Base-by-base conservation (phyloP, 2,797 vertebrate species). In the Ptychobarbus kaznakovi region DNA sequence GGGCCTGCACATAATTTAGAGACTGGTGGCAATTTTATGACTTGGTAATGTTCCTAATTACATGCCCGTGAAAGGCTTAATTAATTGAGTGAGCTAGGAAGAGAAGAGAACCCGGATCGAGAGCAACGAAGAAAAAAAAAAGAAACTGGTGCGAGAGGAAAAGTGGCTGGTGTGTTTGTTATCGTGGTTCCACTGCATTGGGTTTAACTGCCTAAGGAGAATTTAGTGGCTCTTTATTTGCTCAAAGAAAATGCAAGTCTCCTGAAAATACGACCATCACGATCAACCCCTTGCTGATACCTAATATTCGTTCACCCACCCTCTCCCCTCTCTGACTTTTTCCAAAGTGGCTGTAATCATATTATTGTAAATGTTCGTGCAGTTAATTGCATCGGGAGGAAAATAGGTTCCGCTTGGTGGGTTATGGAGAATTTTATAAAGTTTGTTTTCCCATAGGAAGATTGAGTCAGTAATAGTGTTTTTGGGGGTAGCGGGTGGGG, bases 31-130 rank as follows among this genome's bases (percentile, higher is more conserved):
- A 99, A 98, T 97, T 98, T 99, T 98, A 99, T 97, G 97, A 98
- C 97, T 98, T 96, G 96, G 96, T 99, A 98, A 99, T 99, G 97
- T 98, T 97, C 96, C 96, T 98, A 98, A 99, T 99, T 99, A 99
- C 97, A 99, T 98, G 97, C 96, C 97, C 95, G 96, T 99, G 97
- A 98, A 99, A 98, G 97, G 96, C 97, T 98, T 99, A 98, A 98
- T 97, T 99, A 98, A 98, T 98, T 97, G 97, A 96, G 96, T 95
- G 96, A 96, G 95, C 96, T 95, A 95, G 95, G 95, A 96, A 96
- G 95, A 96, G 95, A 95, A 95, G 93, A 94, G 95, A 89, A 88
- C 84, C 69, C 28, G 75, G 86, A 88, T 86, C 49, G 93, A 95
- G 84, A 90, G 86, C 81, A 87, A 89, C 28, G 75, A 89, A 83